Conservation (phyloP, 2,797 vertebrate genomes). For the Tenualosa thibaudeaui region DNA sequence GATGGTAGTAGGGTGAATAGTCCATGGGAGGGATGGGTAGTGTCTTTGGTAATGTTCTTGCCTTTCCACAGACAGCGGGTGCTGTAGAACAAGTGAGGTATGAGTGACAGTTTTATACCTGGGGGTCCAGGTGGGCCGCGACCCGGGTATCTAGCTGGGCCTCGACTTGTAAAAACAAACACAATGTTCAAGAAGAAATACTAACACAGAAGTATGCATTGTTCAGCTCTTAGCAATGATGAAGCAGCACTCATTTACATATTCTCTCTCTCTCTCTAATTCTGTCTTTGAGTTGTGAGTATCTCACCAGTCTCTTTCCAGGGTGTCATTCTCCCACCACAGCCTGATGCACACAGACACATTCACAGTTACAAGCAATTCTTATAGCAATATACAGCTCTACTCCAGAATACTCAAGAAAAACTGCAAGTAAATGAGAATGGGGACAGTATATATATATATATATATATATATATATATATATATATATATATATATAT, state of each 20-base stretch:
- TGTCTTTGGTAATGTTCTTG: no score
- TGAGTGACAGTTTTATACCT: not conserved
- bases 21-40: no score
- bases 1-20: no score
- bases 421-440: not conserved
- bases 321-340: slow-evolving; percentile 79
- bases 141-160: no score
- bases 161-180: no score
- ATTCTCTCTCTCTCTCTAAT: not conserved
- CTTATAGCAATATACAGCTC: not conserved
- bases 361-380: slow-evolving; percentile 26
- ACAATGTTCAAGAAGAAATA: not conserved
- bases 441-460: not conserved
- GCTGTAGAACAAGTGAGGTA: no score
- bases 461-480: not conserved
- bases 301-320: slow-evolving; percentile 61
- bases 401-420: not conserved
- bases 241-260: no score
- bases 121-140: not conserved
- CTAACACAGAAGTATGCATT: not conserved
- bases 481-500: not conserved
- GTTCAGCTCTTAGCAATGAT: not conserved
- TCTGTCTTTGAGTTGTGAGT: not conserved
- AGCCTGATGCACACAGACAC: slow-evolving; percentile 76
- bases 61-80: no score